Evolutionary conservation across 2,888 invertebrate genomes (phyloP).

Genomic region (Pyrgus malvae): DNA sequence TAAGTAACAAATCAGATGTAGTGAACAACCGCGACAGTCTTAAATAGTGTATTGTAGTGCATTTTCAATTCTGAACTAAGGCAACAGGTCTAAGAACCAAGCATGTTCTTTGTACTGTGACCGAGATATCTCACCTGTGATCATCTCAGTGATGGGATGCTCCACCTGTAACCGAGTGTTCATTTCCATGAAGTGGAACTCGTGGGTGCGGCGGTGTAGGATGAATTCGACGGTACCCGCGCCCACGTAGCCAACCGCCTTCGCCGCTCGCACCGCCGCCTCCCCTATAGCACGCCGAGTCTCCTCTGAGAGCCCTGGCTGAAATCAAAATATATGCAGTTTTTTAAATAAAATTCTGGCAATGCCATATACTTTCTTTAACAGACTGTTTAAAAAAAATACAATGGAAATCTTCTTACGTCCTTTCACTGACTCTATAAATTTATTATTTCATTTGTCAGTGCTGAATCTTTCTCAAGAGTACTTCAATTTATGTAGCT

Average conservation of each 20-base stretch:
- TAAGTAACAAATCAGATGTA: too few species aligned
- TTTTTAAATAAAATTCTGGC: too few species aligned
- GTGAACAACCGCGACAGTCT: too few species aligned
- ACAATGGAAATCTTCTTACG: too few species aligned
- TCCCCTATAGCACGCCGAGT: conserved; percentile 90
- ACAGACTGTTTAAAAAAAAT: too few species aligned
- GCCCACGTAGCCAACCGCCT: conserved; percentile 97
- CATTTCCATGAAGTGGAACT: conserved; percentile 99
- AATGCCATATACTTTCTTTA: too few species aligned
- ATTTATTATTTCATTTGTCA: too few species aligned
- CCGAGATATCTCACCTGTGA: conserved; percentile 86
- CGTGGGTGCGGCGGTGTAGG: conserved; percentile 90
- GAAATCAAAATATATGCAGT: conserved; percentile 23
- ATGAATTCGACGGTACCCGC: conserved; percentile 99
- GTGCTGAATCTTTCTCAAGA: too few species aligned
- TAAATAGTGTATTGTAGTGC: too few species aligned
- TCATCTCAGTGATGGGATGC: conserved; percentile 98
- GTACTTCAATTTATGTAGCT: too few species aligned
- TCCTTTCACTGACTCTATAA: too few species aligned
- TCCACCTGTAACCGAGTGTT: conserved; percentile 98
- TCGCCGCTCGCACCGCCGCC: conserved; percentile 96
- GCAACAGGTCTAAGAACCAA: not conserved
- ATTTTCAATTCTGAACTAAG: too few species aligned
- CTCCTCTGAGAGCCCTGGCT: conserved; percentile 92
- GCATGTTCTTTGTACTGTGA: not conserved